phyloP scores from a whole-genome alignment of 53 echinoderm and acorn worm genomes.

The Crossaster papposus region DNA sequence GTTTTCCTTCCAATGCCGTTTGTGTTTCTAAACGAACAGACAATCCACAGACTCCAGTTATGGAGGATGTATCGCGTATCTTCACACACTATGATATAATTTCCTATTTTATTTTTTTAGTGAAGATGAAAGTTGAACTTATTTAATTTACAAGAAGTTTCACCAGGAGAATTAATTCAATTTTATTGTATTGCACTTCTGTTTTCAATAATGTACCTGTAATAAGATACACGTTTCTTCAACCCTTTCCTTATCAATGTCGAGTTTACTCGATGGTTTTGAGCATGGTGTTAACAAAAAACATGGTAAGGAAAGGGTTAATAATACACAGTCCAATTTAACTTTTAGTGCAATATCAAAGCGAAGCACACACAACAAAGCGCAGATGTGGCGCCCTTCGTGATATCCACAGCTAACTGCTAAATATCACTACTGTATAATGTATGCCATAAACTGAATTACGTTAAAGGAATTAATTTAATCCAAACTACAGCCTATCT shows the following conservation, averaged over 20 bases:
- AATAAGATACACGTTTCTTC: no score
- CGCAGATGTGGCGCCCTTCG: background rate
- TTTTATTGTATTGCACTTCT: constrained; percentile 39
- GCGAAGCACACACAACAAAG: background rate
- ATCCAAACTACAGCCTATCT: background rate
- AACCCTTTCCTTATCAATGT: no score
- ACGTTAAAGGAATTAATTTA: background rate
- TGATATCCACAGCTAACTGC: background rate
- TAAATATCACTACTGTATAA: no score
- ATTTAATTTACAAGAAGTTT: background rate
- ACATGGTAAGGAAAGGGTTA: background rate
- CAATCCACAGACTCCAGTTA: background rate
- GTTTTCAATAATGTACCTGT: background rate
- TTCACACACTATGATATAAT: background rate
- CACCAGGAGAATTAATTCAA: background rate
- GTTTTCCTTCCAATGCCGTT: background rate
- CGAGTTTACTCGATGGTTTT: no score
- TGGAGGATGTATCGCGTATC: background rate
- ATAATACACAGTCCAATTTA: background rate
- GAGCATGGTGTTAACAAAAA: no score
- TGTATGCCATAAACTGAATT: background rate
- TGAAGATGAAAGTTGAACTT: background rate
- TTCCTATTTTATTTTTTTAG: background rate
- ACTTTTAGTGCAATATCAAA: background rate
- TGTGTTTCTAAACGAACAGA: background rate